Base-by-base conservation (phyloP, 2,797 vertebrate genomes). In the Cuniculus paca region DNA sequence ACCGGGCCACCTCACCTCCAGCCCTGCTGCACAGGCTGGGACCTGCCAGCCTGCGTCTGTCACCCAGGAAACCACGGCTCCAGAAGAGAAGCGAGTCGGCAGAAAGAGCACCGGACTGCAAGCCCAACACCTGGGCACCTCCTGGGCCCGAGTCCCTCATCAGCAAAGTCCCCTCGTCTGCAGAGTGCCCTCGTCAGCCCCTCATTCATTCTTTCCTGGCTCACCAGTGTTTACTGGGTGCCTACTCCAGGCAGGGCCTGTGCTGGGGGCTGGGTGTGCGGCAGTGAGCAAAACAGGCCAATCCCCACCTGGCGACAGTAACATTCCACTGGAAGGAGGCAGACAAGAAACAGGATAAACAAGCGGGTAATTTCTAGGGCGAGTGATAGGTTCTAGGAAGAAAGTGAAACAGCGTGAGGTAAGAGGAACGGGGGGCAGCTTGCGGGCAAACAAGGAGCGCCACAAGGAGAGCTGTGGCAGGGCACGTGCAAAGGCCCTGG, bases 401-500 rank as follows among this genome's bases (percentile, higher is more conserved):
- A 75, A 93, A 74, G 58, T 9, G 28, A 89, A 48, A 78, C 22
- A 50, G 24, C 19, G 4, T 1, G 45, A 79, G 81, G 72, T 26
- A 31, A 26, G 1, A 17, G 54, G 80, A 60, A 50, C 2, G 56
- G 54, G 74, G 77, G 77, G 90, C 36, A 34, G 31, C 14, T 48
- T 36, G 50, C 3, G 6, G 28, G 2, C 72, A 75, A 75, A 75
- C 42, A 75, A 48, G 70, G 36, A 45, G 13, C 24, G 2, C 63
- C 14, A 0, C 6, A 10, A 17, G 14, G 11, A 61, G 19, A 36
- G 39, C 45, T 52, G 28, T 52, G 31, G 31, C n/a, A 52, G 1
- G 45, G 68, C 36, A 31, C 12, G 39, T 91, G 89, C 92, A 90
- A 83, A 95, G 84, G 77, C 28, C 87, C 80, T 42, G 52, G 24